Conservation (phyloP, 92 coral and sea anemone species). For the Parazoanthus swiftii region DNA sequence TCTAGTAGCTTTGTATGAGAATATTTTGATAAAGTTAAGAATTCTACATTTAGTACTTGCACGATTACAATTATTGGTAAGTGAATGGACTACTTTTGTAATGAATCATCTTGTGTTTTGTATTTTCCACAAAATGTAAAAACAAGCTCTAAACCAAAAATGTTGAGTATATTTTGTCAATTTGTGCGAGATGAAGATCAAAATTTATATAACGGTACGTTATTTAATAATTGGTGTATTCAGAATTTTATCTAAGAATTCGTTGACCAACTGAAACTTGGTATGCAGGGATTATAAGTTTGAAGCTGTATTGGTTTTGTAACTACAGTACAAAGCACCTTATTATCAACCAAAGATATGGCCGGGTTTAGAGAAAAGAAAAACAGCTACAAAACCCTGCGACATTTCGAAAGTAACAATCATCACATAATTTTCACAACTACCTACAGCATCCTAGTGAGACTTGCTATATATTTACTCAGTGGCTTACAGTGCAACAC, state of each 20-base stretch:
- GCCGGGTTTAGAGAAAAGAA: neutral
- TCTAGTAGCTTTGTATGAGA: conserved; percentile 5
- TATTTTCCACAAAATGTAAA: conserved; percentile 1
- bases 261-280: too few relatives aligned
- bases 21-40: conserved; percentile 32
- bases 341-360: neutral
- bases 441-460: neutral
- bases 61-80: neutral
- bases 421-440: neutral
- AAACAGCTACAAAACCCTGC: neutral
- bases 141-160: neutral
- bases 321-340: neutral
- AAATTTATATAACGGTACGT: neutral
- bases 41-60: neutral
- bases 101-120: neutral
- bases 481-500: too few relatives aligned
- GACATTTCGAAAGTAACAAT: too few relatives aligned
- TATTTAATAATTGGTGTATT: too few relatives aligned
- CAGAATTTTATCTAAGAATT: neutral
- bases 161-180: neutral
- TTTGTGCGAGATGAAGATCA: neutral
- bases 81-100: neutral
- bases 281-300: neutral
- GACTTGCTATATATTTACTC: too few relatives aligned
- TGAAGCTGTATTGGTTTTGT: neutral